Percentiles rank a stretch among this genome's conserved stretches.
Conservation (phyloP, 2,797 vertebrate species). For the Serranus cabrilla region DNA sequence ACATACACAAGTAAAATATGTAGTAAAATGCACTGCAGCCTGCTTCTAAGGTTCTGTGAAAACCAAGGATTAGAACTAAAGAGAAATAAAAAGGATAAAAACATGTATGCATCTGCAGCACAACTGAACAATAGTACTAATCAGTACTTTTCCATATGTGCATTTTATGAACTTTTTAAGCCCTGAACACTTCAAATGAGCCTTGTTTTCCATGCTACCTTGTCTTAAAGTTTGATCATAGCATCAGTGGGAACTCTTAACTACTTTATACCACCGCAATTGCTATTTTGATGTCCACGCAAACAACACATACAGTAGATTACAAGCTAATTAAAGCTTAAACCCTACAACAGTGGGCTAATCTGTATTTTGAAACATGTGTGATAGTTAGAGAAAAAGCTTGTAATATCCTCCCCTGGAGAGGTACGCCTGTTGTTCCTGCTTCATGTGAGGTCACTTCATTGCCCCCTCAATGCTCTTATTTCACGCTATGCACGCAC, state of each 20-base stretch:
- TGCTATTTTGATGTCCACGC: slow-evolving; percentile 22
- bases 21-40: neutral
- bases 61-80: too few relatives aligned
- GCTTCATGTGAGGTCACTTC: slow-evolving; percentile 53
- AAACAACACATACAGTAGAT: slow-evolving; percentile 23
- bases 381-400: slow-evolving; percentile 28
- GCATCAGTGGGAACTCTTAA: neutral
- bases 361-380: slow-evolving; percentile 39
- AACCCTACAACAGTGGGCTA: slow-evolving; percentile 23
- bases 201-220: neutral
- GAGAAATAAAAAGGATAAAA: too few relatives aligned
- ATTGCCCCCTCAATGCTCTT: slow-evolving; percentile 47
- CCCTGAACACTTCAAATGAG: slow-evolving; percentile 4
- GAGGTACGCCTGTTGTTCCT: slow-evolving; percentile 45
- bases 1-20: neutral
- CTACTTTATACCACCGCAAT: slow-evolving; percentile 15
- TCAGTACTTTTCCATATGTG: neutral
- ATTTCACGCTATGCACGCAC: slow-evolving; percentile 20
- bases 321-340: slow-evolving; percentile 31
- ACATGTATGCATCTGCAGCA: too few relatives aligned
- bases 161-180: slow-evolving; percentile 12
- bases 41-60: neutral
- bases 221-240: slow-evolving; percentile 2
- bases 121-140: slow-evolving; percentile 4
- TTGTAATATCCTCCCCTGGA: slow-evolving; percentile 42